phyloP scores from a whole-genome alignment of 2,888 invertebrate species.

The Oasisia sp. region DNA sequence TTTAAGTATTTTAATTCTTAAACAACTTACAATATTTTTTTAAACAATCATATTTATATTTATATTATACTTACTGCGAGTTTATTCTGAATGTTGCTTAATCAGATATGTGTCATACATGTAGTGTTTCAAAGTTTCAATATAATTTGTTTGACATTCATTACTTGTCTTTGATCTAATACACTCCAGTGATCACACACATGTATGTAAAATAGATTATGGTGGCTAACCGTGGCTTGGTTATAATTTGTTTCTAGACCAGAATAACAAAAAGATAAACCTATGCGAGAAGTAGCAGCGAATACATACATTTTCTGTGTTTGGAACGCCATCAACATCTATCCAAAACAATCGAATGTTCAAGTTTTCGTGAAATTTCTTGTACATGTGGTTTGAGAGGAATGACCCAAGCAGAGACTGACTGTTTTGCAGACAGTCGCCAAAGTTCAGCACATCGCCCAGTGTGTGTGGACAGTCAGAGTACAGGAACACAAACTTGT shows the following conservation, averaged over 20 bases:
- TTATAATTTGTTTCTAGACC: too few species aligned
- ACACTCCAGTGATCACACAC: too few species aligned
- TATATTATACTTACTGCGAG: too few species aligned
- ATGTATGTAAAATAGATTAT: not conserved
- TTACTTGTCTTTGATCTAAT: too few species aligned
- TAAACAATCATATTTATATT: too few species aligned
- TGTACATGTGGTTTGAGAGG: constrained; percentile 10
- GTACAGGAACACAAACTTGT: not conserved
- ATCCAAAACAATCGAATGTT: not conserved
- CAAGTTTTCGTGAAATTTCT: constrained; percentile 9
- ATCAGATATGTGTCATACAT: too few species aligned
- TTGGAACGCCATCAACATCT: not conserved
- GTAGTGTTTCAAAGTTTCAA: too few species aligned
- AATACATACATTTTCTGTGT: not conserved
- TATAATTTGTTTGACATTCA: not conserved
- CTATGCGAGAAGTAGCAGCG: not conserved
- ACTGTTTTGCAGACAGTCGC: not conserved
- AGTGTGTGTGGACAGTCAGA: not conserved
- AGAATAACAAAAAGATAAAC: too few species aligned
- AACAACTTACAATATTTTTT: too few species aligned
- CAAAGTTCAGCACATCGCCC: not conserved
- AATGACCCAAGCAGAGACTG: not conserved
- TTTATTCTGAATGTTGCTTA: too few species aligned
- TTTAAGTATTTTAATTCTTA: too few species aligned
- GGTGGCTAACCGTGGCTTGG: not conserved